Conservation (phyloP, 2,888 invertebrate genomes). For the Cecidostiba fungosa region DNA sequence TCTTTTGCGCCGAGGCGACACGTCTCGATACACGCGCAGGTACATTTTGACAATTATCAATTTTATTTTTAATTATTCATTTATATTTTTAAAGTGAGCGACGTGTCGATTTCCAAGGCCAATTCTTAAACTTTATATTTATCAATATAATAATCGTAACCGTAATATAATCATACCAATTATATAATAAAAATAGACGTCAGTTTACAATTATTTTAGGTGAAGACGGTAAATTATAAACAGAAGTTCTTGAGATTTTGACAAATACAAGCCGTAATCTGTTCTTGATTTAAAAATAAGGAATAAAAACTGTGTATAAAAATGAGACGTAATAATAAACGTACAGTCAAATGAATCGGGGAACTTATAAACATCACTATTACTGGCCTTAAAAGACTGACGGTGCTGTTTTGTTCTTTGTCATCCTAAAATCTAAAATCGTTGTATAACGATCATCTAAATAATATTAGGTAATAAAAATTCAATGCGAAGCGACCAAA, state of each 20-base stretch:
- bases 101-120: constrained; percentile 52
- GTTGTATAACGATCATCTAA: constrained; percentile 40
- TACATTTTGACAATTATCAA: constrained; percentile 59
- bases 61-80: constrained; percentile 41
- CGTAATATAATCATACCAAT: constrained; percentile 58
- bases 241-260: constrained; percentile 17
- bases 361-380: too few relatives aligned
- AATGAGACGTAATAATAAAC: constrained; percentile 12
- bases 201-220: constrained; percentile 13
- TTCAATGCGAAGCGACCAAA: constrained; percentile 17
- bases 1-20: constrained; percentile 61
- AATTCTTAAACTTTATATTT: constrained; percentile 58
- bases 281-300: background rate
- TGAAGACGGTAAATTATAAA: background rate
- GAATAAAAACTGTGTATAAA: constrained; percentile 28
- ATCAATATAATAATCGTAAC: constrained; percentile 62
- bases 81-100: constrained; percentile 47
- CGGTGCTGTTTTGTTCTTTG: constrained; percentile 23
- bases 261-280: constrained; percentile 46
- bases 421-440: constrained; percentile 51
- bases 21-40: constrained; percentile 58
- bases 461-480: background rate
- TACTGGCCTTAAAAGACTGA: constrained; percentile 50
- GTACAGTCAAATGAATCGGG: constrained; percentile 20
- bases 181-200: constrained; percentile 49